Evolutionary conservation across 2,888 invertebrate species (phyloP).

Genomic region (Aphodius sticticus): DNA sequence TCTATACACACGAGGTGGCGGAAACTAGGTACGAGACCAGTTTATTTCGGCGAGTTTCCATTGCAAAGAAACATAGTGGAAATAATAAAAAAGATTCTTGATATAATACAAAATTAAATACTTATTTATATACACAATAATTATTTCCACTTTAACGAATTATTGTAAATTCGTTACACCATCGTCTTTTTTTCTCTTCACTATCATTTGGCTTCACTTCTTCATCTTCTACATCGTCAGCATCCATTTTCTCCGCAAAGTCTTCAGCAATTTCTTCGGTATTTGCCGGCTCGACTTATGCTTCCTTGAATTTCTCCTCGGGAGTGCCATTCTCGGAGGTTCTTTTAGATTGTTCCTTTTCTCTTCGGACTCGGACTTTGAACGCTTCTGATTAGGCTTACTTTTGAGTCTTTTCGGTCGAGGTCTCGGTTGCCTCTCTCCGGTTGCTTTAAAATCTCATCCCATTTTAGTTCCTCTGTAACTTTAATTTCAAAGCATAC

Average conservation of each 20-base stretch:
- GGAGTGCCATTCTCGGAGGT: constrained; percentile 21
- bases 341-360: constrained; percentile 28
- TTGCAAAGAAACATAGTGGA: too few relatives aligned
- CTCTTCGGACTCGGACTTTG: constrained; percentile 32
- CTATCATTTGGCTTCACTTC: constrained; percentile 27
- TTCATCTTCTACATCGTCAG: constrained; percentile 12
- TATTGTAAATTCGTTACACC: too few relatives aligned
- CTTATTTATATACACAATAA: too few relatives aligned
- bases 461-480: constrained; percentile 62
- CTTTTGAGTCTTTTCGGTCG: constrained; percentile 32
- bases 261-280: constrained; percentile 29
- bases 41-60: too few relatives aligned
- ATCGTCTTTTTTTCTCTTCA: constrained; percentile 32
- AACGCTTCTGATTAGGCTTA: constrained; percentile 36
- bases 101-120: too few relatives aligned
- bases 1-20: too few relatives aligned
- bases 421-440: constrained; percentile 39
- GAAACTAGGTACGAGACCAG: too few relatives aligned
- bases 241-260: constrained; percentile 30
- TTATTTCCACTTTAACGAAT: too few relatives aligned
- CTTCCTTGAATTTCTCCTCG: constrained; percentile 19
- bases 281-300: constrained; percentile 28
- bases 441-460: constrained; percentile 52
- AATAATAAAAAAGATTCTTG: too few relatives aligned
- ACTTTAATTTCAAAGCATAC: constrained; percentile 85